Percentiles rank a stretch among this genome's conserved stretches.
These are phyloP conservation scores for Cochlearius cochlearius DNA, from an alignment of 2,113 vertebrate genomes.

Conservation along the genomic window DNA sequence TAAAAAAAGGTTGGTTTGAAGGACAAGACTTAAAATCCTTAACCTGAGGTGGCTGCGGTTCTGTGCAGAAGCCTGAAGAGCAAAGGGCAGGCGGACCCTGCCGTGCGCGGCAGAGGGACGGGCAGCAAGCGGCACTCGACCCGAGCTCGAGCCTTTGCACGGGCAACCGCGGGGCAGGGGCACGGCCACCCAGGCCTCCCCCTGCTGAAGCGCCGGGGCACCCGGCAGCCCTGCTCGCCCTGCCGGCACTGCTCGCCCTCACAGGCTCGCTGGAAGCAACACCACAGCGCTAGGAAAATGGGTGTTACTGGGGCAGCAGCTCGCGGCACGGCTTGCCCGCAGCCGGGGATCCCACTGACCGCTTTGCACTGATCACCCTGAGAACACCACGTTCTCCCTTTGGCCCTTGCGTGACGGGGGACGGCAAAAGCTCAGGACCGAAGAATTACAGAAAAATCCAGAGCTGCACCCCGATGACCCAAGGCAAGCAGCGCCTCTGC, in stretches of 20 bases:
- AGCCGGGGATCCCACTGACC: neutral
- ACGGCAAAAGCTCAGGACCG: neutral
- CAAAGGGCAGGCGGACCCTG: neutral
- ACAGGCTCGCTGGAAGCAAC: neutral
- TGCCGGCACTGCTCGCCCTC: neutral
- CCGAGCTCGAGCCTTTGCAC: fast-evolving
- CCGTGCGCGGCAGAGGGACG: fast-evolving
- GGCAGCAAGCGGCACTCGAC: neutral
- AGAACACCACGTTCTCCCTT: fast-evolving
- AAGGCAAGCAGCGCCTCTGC: neutral
- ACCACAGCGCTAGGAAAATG: fast-evolving
- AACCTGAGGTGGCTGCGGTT: neutral
- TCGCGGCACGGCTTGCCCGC: neutral
- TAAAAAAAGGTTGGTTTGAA: slow-evolving; percentile 70
- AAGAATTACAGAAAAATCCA: neutral
- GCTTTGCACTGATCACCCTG: neutral
- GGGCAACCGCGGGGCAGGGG: neutral
- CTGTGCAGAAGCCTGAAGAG: neutral
- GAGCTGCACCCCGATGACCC: neutral
- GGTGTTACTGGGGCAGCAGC: neutral
- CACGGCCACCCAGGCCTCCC: neutral
- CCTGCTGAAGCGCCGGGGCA: neutral
- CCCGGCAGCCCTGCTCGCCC: neutral
- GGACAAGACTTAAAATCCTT: slow-evolving; percentile 42
- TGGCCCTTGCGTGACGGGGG: fast-evolving